phyloP scores from a whole-genome alignment of 2,113 vertebrate genomes.

The Muntiacus muntjak region DNA sequence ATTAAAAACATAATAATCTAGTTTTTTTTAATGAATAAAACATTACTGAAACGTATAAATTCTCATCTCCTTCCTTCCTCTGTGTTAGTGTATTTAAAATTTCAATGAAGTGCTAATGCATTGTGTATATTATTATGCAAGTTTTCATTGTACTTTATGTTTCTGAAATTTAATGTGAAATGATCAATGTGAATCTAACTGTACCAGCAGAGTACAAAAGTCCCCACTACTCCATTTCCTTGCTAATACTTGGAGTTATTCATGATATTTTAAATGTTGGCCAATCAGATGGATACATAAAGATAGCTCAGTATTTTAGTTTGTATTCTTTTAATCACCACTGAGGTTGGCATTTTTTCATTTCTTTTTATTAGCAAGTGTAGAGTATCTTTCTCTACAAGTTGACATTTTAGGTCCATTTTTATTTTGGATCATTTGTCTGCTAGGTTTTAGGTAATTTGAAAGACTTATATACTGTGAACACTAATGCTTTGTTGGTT shows the following conservation, averaged over 20 bases:
- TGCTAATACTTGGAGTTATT: neutral
- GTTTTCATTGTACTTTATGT: neutral
- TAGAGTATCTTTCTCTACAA: neutral
- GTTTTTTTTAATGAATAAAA: neutral
- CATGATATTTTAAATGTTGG: neutral
- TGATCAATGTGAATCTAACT: neutral
- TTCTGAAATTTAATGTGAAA: neutral
- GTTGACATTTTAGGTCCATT: neutral
- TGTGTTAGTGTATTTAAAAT: constrained; percentile 3
- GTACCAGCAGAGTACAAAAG: neutral
- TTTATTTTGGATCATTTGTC: neutral
- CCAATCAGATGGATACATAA: neutral
- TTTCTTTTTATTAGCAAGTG: neutral
- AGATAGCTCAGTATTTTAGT: neutral
- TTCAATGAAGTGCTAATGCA: neutral
- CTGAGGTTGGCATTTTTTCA: neutral
- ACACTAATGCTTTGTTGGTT: neutral
- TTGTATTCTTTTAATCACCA: neutral
- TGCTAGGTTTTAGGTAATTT: neutral
- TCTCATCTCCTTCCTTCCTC: neutral
- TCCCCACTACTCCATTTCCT: neutral
- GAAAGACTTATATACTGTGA: neutral
- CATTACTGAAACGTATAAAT: neutral
- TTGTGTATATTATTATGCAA: neutral
- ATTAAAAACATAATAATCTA: neutral